These are phyloP conservation scores for Halcyon leucocephala DNA, from an alignment of 2,797 vertebrate species.

Conservation along the genomic window DNA sequence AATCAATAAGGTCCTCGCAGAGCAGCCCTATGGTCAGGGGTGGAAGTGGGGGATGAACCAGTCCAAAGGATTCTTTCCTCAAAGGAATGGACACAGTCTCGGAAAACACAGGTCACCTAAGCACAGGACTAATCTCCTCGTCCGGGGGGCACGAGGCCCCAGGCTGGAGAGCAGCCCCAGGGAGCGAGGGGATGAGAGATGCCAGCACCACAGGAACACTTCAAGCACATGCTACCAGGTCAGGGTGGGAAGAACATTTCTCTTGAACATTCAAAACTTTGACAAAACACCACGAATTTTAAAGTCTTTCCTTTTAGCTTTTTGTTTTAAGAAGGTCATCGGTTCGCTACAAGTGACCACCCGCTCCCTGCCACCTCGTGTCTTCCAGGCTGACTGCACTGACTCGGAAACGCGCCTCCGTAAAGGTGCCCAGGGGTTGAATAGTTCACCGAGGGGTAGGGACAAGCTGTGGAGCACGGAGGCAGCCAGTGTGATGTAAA, in stretches of 20 bases:
- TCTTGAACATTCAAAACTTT: neutral
- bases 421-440: constrained; percentile 39
- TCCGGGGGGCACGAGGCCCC: neutral
- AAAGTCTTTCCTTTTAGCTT: neutral
- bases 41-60: neutral
- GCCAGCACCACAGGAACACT: neutral
- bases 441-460: constrained; percentile 12
- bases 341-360: neutral
- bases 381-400: neutral
- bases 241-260: neutral
- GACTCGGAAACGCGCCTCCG: constrained; percentile 26
- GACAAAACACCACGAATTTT: neutral
- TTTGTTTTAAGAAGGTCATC: neutral
- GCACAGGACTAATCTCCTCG: neutral
- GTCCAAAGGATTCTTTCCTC: neutral
- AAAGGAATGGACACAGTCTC: neutral
- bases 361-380: neutral
- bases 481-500: neutral
- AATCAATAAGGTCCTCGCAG: neutral
- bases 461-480: neutral
- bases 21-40: accelerated
- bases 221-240: accelerated
- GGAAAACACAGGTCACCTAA: neutral
- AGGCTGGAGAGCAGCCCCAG: neutral
- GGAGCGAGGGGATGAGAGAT: neutral